These are phyloP conservation scores for Leptonema lineaticorne DNA, from an alignment of 1,140 invertebrate genomes.

Conservation along the genomic window DNA sequence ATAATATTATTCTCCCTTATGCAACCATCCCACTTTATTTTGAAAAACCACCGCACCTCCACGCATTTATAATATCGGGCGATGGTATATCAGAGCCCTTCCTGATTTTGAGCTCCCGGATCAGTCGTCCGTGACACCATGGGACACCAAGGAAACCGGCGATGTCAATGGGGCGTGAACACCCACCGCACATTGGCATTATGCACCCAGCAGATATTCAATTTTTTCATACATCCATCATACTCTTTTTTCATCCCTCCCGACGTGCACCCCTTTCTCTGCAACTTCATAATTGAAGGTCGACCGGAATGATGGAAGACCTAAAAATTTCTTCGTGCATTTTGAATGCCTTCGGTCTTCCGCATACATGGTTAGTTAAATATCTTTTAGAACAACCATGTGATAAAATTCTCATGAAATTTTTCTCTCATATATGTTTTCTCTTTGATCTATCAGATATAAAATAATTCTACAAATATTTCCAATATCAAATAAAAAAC, in stretches of 20 bases:
- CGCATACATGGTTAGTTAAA: no score
- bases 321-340: slow-evolving; percentile 3
- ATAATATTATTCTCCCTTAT: slow-evolving; percentile 23
- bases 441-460: no score
- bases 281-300: slow-evolving; percentile 16
- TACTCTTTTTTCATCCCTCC: slow-evolving; percentile 17
- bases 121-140: slow-evolving; percentile 25
- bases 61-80: not conserved
- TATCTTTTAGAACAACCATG: no score
- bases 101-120: not conserved
- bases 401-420: no score
- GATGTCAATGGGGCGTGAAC: slow-evolving; percentile 29
- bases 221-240: slow-evolving; percentile 32
- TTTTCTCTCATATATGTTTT: no score
- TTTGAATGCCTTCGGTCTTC: not conserved
- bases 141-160: slow-evolving; percentile 16
- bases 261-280: not conserved
- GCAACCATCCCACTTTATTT: not conserved
- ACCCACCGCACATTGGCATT: slow-evolving; percentile 20
- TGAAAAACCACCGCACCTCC: not conserved
- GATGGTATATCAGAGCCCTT: not conserved
- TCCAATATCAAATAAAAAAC: no score
- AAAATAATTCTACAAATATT: no score
- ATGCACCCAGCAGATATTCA: slow-evolving; percentile 30
- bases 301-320: slow-evolving; percentile 10